Evolutionary conservation across 2,888 invertebrate genomes (phyloP).

Genomic region (Xestia rhomboidea): DNA sequence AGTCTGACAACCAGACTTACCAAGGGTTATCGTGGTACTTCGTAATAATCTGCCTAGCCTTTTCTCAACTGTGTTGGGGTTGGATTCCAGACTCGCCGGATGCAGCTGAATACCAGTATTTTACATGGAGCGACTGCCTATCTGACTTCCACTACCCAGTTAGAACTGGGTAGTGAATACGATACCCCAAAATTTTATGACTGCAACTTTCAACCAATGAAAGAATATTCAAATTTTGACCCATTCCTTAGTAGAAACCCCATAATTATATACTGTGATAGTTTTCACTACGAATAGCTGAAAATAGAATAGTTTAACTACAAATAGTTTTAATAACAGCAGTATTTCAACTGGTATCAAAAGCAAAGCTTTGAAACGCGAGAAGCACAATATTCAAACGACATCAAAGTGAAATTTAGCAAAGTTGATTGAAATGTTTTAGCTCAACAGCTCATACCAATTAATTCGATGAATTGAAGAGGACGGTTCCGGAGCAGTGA

Average conservation of each 20-base stretch:
- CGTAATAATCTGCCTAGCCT: too few relatives aligned
- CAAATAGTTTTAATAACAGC: background rate
- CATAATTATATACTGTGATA: too few relatives aligned
- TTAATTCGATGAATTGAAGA: conserved; percentile 11
- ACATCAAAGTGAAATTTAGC: conserved; percentile 45
- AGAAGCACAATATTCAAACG: conserved; percentile 41
- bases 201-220: background rate
- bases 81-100: too few relatives aligned
- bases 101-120: too few relatives aligned
- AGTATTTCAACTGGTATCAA: conserved; percentile 34
- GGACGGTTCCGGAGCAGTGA: background rate
- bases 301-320: background rate
- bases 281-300: too few relatives aligned
- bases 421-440: conserved; percentile 45
- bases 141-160: background rate
- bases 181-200: background rate
- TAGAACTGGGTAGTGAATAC: background rate
- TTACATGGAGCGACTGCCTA: too few relatives aligned
- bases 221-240: background rate
- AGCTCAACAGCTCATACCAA: conserved; percentile 6
- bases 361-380: conserved; percentile 40
- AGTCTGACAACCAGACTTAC: too few relatives aligned
- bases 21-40: too few relatives aligned
- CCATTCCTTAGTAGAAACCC: background rate
- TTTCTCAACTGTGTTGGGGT: too few relatives aligned